Percentiles rank a stretch among this genome's conserved stretches.
Evolutionary conservation across 2,888 invertebrate genomes (phyloP).

Genomic region (Pomacea canaliculata): DNA sequence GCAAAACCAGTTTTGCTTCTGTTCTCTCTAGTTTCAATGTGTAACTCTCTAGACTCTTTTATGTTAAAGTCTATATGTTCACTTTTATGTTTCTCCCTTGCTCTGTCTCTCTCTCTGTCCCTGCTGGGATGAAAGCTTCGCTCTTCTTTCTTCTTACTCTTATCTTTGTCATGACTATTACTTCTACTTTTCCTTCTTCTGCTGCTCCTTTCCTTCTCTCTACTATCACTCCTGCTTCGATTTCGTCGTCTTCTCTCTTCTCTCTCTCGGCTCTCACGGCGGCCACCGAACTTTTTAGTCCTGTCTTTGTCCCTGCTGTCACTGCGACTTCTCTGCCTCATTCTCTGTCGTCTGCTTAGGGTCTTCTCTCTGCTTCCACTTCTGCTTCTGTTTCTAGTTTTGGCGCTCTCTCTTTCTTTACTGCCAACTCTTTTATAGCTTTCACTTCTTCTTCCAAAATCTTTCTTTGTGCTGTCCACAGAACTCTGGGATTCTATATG

Average conservation of each 20-base stretch:
- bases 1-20: no score
- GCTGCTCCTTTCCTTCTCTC: neutral
- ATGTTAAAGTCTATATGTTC: neutral
- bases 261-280: slow-evolving; percentile 21
- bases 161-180: slow-evolving; percentile 16
- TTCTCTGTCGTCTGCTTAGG: slow-evolving; percentile 11
- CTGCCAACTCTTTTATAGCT: slow-evolving; percentile 8
- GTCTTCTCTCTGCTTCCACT: slow-evolving; percentile 10
- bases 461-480: neutral
- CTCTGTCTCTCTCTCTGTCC: slow-evolving; percentile 3
- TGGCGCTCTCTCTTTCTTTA: slow-evolving; percentile 12
- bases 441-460: neutral
- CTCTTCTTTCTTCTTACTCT: slow-evolving; percentile 20
- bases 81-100: neutral
- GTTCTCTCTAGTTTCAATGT: no score
- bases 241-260: neutral
- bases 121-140: slow-evolving; percentile 1
- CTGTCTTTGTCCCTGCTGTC: slow-evolving; percentile 10
- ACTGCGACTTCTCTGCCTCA: slow-evolving; percentile 7
- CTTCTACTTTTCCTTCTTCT: slow-evolving; percentile 5
- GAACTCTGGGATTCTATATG: neutral
- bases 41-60: no score
- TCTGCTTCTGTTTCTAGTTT: slow-evolving; percentile 3
- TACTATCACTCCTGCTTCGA: neutral
- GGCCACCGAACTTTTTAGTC: slow-evolving; percentile 15